A percentile compares a stretch with the other conserved stretches of the same genome.
Evolutionary conservation across 2,888 invertebrate genomes (phyloP).

Genomic region (Eupeodes luniger): DNA sequence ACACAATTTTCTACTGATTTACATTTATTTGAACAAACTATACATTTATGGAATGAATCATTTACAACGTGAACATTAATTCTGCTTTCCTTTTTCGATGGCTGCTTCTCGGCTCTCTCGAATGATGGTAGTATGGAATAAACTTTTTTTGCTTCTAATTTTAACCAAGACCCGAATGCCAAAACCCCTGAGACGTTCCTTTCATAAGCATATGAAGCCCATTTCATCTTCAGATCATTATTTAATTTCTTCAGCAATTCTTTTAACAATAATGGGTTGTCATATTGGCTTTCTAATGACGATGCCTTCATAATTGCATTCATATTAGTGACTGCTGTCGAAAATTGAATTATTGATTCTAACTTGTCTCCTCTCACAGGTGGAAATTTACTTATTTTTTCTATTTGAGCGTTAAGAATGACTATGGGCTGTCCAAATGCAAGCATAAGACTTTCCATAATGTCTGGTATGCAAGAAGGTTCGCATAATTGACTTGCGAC

Average conservation of each 20-base stretch:
- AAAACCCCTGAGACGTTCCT: slow-evolving; percentile 12
- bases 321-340: slow-evolving; percentile 28
- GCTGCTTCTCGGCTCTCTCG: background rate
- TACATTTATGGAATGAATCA: background rate
- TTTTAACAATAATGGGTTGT: slow-evolving; percentile 23
- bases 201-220: slow-evolving; percentile 26
- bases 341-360: slow-evolving; percentile 18
- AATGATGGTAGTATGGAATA: slow-evolving; percentile 14
- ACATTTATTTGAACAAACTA: slow-evolving; percentile 9
- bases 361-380: slow-evolving; percentile 2
- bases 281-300: slow-evolving; percentile 18
- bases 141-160: slow-evolving; percentile 11
- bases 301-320: slow-evolving; percentile 35
- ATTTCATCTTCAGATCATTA: slow-evolving; percentile 33
- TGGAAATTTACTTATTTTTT: slow-evolving; percentile 22
- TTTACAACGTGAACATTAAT: slow-evolving; percentile 1
- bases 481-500: slow-evolving; percentile 6
- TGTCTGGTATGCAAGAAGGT: slow-evolving; percentile 16
- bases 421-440: slow-evolving; percentile 17
- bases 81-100: slow-evolving; percentile 6
- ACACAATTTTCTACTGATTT: background rate
- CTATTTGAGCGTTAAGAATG: background rate
- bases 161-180: slow-evolving; percentile 24
- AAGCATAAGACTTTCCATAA: slow-evolving; percentile 6
- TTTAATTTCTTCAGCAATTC: slow-evolving; percentile 30